Conservation (phyloP, 2,113 vertebrate species). For the Nettapus auritus region DNA sequence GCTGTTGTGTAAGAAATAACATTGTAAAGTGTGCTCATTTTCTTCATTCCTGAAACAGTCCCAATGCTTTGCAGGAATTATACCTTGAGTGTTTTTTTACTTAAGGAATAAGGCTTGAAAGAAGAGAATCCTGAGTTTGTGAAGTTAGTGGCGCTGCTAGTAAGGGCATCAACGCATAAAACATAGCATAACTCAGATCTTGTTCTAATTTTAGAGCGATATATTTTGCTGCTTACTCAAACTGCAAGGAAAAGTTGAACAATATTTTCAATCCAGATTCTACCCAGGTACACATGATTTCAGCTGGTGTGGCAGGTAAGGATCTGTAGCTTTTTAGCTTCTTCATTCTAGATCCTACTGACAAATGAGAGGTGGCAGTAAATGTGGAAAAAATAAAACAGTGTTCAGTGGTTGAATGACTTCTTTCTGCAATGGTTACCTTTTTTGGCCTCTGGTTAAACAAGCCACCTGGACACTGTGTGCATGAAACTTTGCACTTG, state of each 20-base stretch:
- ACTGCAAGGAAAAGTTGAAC: conserved; percentile 93
- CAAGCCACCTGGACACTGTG: not conserved
- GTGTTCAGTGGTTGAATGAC: not conserved
- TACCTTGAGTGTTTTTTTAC: not conserved
- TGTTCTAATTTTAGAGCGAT: conserved; percentile 87
- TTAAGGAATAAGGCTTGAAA: not conserved
- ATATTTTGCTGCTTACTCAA: conserved; percentile 98
- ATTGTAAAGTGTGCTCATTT: not conserved
- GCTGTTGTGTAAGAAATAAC: not conserved
- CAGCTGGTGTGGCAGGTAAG: conserved; percentile 96
- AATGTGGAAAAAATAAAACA: not conserved
- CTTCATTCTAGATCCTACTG: not conserved
- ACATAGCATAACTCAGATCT: not conserved
- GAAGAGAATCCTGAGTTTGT: not conserved
- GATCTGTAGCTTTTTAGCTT: conserved; percentile 57
- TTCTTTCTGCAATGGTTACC: not conserved
- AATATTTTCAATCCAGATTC: conserved; percentile 90
- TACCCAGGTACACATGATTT: conserved; percentile 94
- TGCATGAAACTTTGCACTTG: not conserved
- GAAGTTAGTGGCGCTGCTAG: accelerated
- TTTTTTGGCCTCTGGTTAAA: not conserved
- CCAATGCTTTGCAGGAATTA: not conserved
- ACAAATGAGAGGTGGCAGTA: not conserved
- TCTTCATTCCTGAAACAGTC: not conserved
- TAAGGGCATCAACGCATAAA: not conserved